Conservation (phyloP, 2,113 vertebrate genomes). For the Ranitomeya imitator region DNA sequence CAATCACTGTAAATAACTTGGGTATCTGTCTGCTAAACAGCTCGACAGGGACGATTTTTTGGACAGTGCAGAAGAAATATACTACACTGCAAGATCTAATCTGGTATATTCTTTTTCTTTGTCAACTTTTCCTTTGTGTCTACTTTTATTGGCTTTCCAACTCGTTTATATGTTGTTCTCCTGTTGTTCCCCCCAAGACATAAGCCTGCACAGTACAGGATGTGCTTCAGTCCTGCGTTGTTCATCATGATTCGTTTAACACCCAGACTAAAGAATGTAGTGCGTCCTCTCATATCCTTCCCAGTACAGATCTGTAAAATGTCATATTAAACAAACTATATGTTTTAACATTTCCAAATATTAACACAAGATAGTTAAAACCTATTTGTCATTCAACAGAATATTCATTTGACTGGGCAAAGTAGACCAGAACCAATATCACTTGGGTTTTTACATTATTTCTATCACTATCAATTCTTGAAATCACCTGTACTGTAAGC, state of each 20-base stretch:
- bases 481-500: not conserved
- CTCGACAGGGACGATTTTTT: conserved; percentile 94
- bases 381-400: not conserved
- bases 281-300: not conserved
- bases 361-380: not conserved
- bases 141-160: conserved; percentile 60
- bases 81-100: conserved; percentile 99
- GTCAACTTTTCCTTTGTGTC: conserved; percentile 69
- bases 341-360: not conserved
- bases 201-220: not conserved
- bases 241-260: not conserved
- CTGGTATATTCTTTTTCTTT: conserved; percentile 89
- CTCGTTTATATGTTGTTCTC: conserved; percentile 3
- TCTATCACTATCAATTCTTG: not conserved
- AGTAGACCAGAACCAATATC: too few relatives aligned
- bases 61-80: conserved; percentile 97
- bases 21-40: conserved; percentile 91
- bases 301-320: not conserved
- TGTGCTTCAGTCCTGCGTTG: not conserved
- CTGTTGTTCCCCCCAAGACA: not conserved
- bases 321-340: not conserved
- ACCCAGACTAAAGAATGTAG: not conserved
- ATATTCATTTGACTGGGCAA: not conserved
- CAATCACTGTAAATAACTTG: conserved; percentile 83
- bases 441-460: too few relatives aligned